These are phyloP conservation scores for Rousettus madagascariensis DNA, from an alignment of 2,797 vertebrate species.

Conservation along the genomic window DNA sequence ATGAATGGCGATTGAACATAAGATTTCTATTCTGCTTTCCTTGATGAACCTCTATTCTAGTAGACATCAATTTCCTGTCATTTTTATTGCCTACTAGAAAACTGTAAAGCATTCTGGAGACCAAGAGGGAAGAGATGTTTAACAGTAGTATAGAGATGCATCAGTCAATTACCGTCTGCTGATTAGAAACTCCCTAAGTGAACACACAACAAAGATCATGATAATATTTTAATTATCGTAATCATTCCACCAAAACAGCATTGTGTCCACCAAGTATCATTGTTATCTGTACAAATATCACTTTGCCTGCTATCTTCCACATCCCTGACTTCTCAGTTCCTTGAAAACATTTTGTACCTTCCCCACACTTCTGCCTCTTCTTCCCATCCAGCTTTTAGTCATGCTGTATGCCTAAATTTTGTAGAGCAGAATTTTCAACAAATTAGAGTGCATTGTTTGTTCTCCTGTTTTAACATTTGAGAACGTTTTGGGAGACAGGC, in stretches of 20 bases:
- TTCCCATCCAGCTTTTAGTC: neutral
- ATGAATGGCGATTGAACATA: neutral
- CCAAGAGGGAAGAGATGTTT: neutral
- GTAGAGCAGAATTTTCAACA: slow-evolving; percentile 46
- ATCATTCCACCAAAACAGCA: neutral
- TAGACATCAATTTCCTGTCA: neutral
- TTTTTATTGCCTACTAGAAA: neutral
- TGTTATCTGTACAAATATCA: neutral
- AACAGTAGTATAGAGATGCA: neutral
- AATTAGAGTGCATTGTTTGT: slow-evolving; percentile 51
- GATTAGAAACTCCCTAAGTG: neutral
- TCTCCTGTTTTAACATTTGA: slow-evolving; percentile 59
- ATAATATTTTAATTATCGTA: neutral
- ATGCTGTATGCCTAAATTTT: neutral
- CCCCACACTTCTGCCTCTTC: neutral
- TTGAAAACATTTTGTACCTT: neutral
- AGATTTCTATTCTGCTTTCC: neutral
- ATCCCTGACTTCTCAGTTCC: neutral
- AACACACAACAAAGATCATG: neutral
- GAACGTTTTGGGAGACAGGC: slow-evolving; percentile 61
- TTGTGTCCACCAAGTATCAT: neutral
- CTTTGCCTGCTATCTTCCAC: neutral
- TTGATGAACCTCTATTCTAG: neutral
- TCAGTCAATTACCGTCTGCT: neutral
- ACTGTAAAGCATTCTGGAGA: neutral